Evolutionary conservation across 2,113 vertebrate genomes (phyloP).

Genomic region (Argyrosomus japonicus): DNA sequence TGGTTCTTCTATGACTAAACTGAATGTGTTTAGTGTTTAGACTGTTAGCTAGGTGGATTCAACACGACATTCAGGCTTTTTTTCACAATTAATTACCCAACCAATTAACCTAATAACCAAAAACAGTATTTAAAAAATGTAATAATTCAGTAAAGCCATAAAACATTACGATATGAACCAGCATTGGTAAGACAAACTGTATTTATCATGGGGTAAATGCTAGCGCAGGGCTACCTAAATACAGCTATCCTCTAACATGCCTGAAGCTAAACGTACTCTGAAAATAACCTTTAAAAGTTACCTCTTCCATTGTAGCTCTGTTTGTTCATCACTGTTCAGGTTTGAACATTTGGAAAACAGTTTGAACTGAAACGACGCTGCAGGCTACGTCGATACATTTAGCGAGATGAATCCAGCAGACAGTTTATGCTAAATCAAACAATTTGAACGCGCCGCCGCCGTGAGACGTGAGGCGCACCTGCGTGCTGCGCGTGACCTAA

Average conservation of each 20-base stretch:
- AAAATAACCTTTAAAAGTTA: constrained; percentile 33
- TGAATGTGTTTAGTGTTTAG: neutral
- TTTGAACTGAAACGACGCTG: neutral
- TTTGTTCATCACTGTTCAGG: constrained; percentile 48
- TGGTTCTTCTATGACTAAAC: neutral
- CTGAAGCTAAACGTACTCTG: neutral
- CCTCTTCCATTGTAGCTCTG: constrained; percentile 72
- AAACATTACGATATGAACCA: too few species aligned
- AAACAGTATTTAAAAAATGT: neutral
- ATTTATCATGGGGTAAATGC: neutral
- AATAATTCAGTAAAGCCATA: too few species aligned
- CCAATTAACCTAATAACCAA: neutral
- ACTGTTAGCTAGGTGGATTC: neutral
- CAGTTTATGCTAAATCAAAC: constrained; percentile 27
- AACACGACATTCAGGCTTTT: too few species aligned
- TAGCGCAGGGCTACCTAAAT: neutral
- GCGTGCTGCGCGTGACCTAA: constrained; percentile 30
- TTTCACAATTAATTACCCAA: neutral
- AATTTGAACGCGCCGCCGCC: constrained; percentile 66
- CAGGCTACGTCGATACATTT: neutral
- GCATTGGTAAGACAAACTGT: too few species aligned
- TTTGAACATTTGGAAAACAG: neutral
- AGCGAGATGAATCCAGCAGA: neutral
- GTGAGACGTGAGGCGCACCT: constrained; percentile 22
- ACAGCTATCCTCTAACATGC: neutral